Conservation (phyloP, 1,140 invertebrate species). For the Zaprionus inermis region DNA sequence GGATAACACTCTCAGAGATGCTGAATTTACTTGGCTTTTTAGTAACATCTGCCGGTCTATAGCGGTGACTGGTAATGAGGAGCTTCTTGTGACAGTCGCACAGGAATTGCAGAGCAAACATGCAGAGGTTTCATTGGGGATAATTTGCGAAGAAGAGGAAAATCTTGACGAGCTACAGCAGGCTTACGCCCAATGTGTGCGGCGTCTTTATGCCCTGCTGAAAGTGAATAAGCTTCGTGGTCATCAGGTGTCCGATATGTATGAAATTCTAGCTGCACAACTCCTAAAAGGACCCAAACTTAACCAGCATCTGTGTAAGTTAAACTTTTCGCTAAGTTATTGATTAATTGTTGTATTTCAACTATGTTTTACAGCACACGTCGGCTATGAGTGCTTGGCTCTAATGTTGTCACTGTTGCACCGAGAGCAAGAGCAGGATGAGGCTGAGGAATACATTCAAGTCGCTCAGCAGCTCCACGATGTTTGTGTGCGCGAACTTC, state of each 20-base stretch:
- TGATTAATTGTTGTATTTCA: neutral
- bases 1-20: slow-evolving; percentile 39
- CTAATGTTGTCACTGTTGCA: slow-evolving; percentile 38
- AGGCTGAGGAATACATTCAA: slow-evolving; percentile 4
- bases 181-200: slow-evolving; percentile 20
- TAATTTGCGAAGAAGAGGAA: neutral
- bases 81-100: slow-evolving; percentile 17
- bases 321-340: too few species aligned
- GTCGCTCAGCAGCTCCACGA: slow-evolving; percentile 35
- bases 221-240: slow-evolving; percentile 32
- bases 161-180: slow-evolving; percentile 11
- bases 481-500: slow-evolving; percentile 30
- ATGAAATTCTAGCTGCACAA: slow-evolving; percentile 26
- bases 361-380: slow-evolving; percentile 23
- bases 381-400: slow-evolving; percentile 61
- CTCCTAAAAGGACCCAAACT: slow-evolving; percentile 16
- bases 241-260: slow-evolving; percentile 28
- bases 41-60: slow-evolving; percentile 39
- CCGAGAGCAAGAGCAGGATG: neutral
- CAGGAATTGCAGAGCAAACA: slow-evolving; percentile 25
- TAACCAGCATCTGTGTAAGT: slow-evolving; percentile 37
- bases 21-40: slow-evolving; percentile 40
- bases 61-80: slow-evolving; percentile 39
- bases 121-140: neutral
- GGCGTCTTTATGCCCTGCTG: slow-evolving; percentile 40